These are phyloP conservation scores for Dicaeum eximium DNA, from an alignment of 2,113 vertebrate species.

Conservation along the genomic window DNA sequence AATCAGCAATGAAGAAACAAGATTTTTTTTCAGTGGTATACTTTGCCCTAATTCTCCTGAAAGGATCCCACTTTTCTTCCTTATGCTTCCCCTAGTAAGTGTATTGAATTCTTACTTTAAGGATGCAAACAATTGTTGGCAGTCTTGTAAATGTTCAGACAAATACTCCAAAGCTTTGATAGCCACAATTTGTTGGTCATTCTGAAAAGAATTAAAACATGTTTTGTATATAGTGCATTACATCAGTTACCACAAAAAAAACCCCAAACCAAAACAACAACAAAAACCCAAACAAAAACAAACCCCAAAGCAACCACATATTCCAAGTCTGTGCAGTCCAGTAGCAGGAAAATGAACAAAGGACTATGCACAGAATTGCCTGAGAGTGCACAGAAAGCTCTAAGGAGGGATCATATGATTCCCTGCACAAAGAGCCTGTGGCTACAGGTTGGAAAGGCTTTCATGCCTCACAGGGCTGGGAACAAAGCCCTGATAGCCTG, in stretches of 20 bases:
- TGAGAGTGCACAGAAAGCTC: neutral
- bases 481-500: neutral
- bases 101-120: slow-evolving; percentile 79
- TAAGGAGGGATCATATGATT: neutral
- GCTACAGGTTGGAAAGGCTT: neutral
- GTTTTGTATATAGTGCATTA: neutral
- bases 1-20: neutral
- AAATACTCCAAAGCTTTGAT: slow-evolving; percentile 83
- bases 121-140: slow-evolving; percentile 74
- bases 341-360: neutral
- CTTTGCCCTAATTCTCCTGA: neutral
- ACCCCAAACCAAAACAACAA: neutral
- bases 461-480: neutral
- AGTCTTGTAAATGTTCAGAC: slow-evolving; percentile 77
- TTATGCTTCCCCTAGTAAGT: neutral
- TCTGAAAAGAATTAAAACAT: slow-evolving; percentile 72
- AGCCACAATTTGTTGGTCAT: slow-evolving; percentile 76
- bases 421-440: neutral
- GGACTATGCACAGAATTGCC: neutral
- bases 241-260: neutral
- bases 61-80: neutral
- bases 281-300: neutral
- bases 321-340: neutral
- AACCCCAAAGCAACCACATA: neutral
- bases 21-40: neutral